Base-by-base conservation (phyloP, 53 echinoderm and acorn worm species). In the Stichopus horrens region DNA sequence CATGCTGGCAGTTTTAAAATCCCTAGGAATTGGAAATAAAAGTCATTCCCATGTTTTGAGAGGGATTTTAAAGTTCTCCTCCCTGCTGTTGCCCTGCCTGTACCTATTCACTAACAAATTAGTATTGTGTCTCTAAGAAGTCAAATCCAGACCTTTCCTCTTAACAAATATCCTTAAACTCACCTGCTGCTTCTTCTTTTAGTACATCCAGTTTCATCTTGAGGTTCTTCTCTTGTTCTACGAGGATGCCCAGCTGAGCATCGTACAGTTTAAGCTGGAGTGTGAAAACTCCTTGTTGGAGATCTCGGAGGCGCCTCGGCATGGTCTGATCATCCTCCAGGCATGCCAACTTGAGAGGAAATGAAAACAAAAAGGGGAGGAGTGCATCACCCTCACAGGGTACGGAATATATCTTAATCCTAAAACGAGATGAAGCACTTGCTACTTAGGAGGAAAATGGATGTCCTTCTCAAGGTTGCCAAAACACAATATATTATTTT, bases 261-360 rank as follows among this genome's bases (percentile, higher is more conserved):
- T 97, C 94, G 76, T 93, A 96, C 3, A 93, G 88, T 63, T 91
- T 94, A 21, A 93, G 52, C 81, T 95, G 98, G 11, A 96, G 93
- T 16, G 91, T 92, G 86, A 90, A 93, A 5, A 85, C 85, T 16
- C 71, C 71, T 10, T 83, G 67, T 68, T 92, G 91, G 18, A 94
- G 86, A 55, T 90, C 74, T 74, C 89, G 65, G 20, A 94, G 89
- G 73, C 91, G 90, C 8, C 58, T 23, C 55, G 67, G 68, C 81
- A 95, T 89, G 37, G 89, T 83, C 55, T 91, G 86, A 22, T 92
- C 95, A 52, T 96, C 96, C 54, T 96, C 95, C 9, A 96, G 75
- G 52, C 95, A 88, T 8, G 95, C 96, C 88, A 96, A 81, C 96
- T 96, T 76, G 23, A 75, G 63, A n/a, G 21, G 67, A 37, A 52